Evolutionary conservation across 2,113 vertebrate species (phyloP).

Genomic region (Aplodontia rufa): DNA sequence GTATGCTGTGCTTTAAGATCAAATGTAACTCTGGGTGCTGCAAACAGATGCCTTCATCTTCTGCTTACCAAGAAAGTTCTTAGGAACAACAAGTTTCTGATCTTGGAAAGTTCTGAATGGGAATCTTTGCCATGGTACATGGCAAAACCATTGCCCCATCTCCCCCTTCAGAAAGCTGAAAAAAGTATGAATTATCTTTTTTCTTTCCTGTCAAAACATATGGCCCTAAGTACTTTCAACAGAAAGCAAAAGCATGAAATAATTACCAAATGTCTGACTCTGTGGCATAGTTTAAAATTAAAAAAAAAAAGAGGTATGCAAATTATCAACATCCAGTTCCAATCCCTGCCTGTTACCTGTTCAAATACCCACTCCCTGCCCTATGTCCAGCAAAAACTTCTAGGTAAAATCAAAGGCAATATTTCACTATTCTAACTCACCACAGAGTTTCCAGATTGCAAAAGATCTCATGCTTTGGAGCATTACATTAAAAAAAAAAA

Average conservation of each 20-base stretch:
- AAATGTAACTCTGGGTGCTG: not conserved
- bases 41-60: constrained; percentile 1
- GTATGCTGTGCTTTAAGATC: not conserved
- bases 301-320: constrained; percentile 17
- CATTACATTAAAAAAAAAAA: not conserved
- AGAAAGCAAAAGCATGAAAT: constrained; percentile 76
- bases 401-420: not conserved
- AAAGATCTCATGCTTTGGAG: not conserved
- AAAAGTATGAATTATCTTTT: constrained; percentile 65
- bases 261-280: constrained; percentile 72
- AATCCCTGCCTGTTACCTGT: not conserved
- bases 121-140: constrained; percentile 4
- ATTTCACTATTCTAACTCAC: constrained; percentile 2
- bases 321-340: constrained; percentile 39
- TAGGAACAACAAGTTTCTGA: constrained; percentile 48
- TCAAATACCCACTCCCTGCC: not conserved
- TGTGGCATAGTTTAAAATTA: constrained; percentile 62
- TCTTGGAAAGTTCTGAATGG: constrained; percentile 59
- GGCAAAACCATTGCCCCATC: constrained; percentile 48
- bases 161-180: constrained; percentile 52
- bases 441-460: not conserved
- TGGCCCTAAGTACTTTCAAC: constrained; percentile 69
- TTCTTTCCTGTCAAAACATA: constrained; percentile 74
- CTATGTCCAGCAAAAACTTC: not conserved
- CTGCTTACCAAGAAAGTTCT: constrained; percentile 19